phyloP scores from a whole-genome alignment of 92 coral and sea anemone species.

The Metridium senile region DNA sequence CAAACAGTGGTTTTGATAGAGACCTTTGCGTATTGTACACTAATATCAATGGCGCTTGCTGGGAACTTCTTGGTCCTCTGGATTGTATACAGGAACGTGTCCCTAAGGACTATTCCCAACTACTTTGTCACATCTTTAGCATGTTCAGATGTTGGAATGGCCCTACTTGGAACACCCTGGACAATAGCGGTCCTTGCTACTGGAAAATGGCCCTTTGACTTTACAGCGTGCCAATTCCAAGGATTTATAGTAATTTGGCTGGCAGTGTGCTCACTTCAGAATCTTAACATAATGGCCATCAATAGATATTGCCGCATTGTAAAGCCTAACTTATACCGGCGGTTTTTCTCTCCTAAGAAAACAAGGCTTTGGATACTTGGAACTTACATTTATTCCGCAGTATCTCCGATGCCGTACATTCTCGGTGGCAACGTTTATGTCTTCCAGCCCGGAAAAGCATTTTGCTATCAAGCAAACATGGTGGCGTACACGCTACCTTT shows the following conservation, averaged over 20 bases:
- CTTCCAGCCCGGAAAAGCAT: constrained; percentile 42
- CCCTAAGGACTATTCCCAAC: constrained; percentile 59
- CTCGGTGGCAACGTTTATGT: constrained; percentile 27
- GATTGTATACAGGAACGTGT: constrained; percentile 58
- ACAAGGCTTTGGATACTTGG: constrained; percentile 15
- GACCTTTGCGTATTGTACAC: constrained; percentile 19
- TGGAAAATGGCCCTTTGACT: constrained; percentile 54
- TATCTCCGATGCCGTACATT: constrained; percentile 26
- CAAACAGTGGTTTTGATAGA: constrained; percentile 5
- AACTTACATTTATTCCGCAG: neutral
- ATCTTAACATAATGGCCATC: constrained; percentile 53
- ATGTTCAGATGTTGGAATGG: constrained; percentile 49
- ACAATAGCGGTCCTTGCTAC: constrained; percentile 46
- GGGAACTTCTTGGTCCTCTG: constrained; percentile 57
- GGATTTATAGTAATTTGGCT: constrained; percentile 56
- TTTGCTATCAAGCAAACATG: constrained; percentile 31
- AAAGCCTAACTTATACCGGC: constrained; percentile 48
- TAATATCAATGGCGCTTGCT: constrained; percentile 29
- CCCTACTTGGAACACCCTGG: constrained; percentile 50
- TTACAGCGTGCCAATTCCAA: constrained; percentile 55
- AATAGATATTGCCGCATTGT: constrained; percentile 62
- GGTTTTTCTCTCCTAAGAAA: constrained; percentile 33
- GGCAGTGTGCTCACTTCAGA: constrained; percentile 52
- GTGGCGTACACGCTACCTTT: constrained; percentile 24
- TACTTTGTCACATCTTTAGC: constrained; percentile 67